Conservation (phyloP, 2,888 invertebrate species). For the Homarus gammarus region DNA sequence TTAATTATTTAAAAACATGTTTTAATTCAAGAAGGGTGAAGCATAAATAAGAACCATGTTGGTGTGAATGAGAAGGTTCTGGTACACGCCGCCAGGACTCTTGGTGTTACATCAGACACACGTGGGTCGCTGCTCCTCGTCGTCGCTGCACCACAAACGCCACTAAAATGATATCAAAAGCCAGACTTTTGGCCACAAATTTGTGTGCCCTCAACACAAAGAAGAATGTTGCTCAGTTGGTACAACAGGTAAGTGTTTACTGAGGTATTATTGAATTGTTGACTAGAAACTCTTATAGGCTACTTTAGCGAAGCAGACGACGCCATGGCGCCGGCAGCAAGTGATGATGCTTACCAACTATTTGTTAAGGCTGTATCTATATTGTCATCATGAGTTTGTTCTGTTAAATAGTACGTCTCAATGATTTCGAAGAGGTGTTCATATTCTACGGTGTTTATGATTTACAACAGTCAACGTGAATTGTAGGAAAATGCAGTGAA, state of each 20-base stretch:
- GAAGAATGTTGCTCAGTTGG: conserved; percentile 19
- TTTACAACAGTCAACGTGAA: too few species aligned
- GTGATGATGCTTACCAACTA: background rate
- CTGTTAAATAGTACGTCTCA: too few species aligned
- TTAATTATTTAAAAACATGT: background rate
- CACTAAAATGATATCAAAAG: conserved; percentile 53
- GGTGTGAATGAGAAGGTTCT: conserved; percentile 27
- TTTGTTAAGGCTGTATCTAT: background rate
- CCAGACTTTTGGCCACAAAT: conserved; percentile 56
- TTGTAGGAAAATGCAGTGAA: too few species aligned
- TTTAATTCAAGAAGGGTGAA: background rate
- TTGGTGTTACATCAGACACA: conserved; percentile 1
- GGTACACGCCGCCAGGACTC: background rate
- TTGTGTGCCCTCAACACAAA: conserved; percentile 44
- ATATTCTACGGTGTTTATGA: too few species aligned
- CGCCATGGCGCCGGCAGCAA: conserved; percentile 15
- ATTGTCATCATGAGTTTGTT: background rate
- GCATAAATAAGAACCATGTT: background rate
- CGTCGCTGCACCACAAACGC: background rate
- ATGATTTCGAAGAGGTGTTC: too few species aligned
- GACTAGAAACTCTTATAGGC: background rate
- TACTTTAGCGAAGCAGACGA: conserved; percentile 13
- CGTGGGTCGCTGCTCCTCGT: background rate
- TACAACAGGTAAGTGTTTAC: conserved; percentile 43
- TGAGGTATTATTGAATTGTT: background rate